A percentile compares a stretch with the other conserved stretches of the same genome.
Evolutionary conservation across 2,113 vertebrate genomes (phyloP).

Genomic region (Hemicordylus capensis): DNA sequence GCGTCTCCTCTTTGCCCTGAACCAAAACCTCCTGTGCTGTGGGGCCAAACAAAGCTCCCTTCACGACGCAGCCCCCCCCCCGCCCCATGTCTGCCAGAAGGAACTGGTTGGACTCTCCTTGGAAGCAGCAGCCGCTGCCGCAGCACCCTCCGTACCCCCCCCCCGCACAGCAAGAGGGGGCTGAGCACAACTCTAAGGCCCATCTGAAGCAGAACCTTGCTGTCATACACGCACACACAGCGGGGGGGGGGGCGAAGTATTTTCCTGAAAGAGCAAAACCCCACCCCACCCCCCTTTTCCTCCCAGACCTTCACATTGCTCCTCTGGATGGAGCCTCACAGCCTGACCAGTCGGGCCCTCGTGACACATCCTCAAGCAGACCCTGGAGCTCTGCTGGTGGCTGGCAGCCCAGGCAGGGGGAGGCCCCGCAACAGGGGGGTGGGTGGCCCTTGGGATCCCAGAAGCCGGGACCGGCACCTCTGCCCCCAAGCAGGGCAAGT

Average conservation of each 20-base stretch:
- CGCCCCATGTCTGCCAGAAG: too few species aligned
- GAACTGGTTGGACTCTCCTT: neutral
- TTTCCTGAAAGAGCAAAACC: neutral
- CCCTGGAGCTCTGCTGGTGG: too few species aligned
- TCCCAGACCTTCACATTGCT: neutral
- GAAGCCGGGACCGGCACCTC: neutral
- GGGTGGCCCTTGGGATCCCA: too few species aligned
- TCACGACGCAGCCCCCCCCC: too few species aligned
- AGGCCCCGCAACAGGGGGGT: neutral
- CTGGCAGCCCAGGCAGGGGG: too few species aligned
- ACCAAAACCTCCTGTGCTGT: too few species aligned
- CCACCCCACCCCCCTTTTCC: neutral
- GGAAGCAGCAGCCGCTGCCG: neutral
- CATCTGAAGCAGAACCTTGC: neutral
- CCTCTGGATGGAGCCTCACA: neutral
- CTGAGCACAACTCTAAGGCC: neutral
- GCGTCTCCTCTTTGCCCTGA: too few species aligned
- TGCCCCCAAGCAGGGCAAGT: neutral
- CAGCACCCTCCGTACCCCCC: neutral
- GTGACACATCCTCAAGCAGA: too few species aligned
- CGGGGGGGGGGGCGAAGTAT: neutral
- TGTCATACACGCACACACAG: neutral
- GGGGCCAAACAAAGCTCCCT: too few species aligned
- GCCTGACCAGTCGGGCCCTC: too few species aligned
- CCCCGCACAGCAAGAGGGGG: neutral